These are phyloP conservation scores for Epinephelus coioides DNA, from an alignment of 2,797 vertebrate genomes.

Conservation along the genomic window DNA sequence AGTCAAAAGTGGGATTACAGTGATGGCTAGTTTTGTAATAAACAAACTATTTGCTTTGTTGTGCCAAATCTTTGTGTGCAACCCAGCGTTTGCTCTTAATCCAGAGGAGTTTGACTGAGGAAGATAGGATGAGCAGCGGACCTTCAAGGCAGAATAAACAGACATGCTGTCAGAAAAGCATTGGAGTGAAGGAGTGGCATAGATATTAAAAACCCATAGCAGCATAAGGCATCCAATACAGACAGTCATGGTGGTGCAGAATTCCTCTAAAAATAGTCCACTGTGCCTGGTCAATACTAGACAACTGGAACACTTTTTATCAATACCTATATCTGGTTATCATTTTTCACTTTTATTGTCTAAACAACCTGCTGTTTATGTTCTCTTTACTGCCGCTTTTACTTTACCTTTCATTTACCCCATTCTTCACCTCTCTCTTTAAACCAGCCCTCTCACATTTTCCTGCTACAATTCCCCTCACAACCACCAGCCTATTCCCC, in stretches of 20 bases:
- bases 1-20: constrained; percentile 57
- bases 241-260: constrained; percentile 1
- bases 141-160: constrained; percentile 71
- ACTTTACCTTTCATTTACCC: constrained; percentile 21
- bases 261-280: constrained; percentile 9
- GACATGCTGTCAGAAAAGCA: constrained; percentile 65
- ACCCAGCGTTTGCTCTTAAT: constrained; percentile 66
- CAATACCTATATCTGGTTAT: background rate
- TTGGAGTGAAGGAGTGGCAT: constrained; percentile 44
- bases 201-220: constrained; percentile 54
- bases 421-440: background rate
- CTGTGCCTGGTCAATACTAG: background rate
- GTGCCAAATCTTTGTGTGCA: constrained; percentile 62
- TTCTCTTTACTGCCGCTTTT: background rate
- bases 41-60: constrained; percentile 65
- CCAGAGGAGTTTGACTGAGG: constrained; percentile 61
- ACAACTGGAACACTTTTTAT: background rate
- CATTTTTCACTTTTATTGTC: background rate
- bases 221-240: constrained; percentile 41
- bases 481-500: constrained; percentile 11
- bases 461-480: background rate
- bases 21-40: constrained; percentile 50
- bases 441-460: constrained; percentile 8
- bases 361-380: background rate
- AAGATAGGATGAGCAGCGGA: constrained; percentile 64